phyloP scores from a whole-genome alignment of 2,797 vertebrate genomes.

The Phataginus tetradactyla region DNA sequence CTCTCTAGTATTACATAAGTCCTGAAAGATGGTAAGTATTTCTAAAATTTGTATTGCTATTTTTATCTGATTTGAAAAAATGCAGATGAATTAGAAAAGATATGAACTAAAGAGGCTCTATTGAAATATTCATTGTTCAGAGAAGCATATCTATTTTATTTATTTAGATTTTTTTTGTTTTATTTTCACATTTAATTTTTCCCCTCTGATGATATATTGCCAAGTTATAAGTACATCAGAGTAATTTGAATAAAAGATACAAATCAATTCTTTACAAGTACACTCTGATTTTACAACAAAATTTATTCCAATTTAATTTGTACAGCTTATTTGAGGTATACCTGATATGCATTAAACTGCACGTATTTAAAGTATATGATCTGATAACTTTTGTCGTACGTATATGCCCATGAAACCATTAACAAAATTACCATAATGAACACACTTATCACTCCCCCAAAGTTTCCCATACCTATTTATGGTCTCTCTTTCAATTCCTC shows the following conservation, averaged over 20 bases:
- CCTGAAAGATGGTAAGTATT: not conserved
- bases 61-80: not conserved
- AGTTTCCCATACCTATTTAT: not conserved
- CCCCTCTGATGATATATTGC: not conserved
- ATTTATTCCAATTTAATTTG: not conserved
- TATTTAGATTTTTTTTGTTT: not conserved
- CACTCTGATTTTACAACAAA: not conserved
- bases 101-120: not conserved
- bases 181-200: not conserved
- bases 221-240: not conserved
- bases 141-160: not conserved
- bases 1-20: not conserved
- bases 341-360: not conserved
- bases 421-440: not conserved
- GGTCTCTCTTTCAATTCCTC: rapidly evolving
- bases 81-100: not conserved
- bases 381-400: not conserved
- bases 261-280: not conserved
- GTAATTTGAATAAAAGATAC: not conserved
- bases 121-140: constrained; percentile 5
- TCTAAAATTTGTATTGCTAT: not conserved
- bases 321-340: not conserved
- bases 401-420: not conserved
- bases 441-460: not conserved
- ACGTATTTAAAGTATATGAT: not conserved